These are phyloP conservation scores for Cephus sareptanus DNA, from an alignment of 2,888 invertebrate genomes.

Conservation along the genomic window DNA sequence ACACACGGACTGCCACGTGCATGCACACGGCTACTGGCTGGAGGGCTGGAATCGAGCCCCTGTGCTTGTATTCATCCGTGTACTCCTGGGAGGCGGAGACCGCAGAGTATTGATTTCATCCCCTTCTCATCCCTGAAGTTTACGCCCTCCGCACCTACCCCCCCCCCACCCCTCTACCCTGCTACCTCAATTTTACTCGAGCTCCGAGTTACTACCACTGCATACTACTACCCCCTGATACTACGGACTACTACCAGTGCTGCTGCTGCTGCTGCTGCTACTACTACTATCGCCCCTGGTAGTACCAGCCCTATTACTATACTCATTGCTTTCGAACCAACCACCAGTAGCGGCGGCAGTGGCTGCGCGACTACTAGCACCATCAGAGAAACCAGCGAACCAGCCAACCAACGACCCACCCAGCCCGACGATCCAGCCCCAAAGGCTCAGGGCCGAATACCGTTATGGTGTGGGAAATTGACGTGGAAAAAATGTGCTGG, in stretches of 20 bases:
- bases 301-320: neutral
- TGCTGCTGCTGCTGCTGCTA: neutral
- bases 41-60: constrained; percentile 13
- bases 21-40: constrained; percentile 10
- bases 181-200: constrained; percentile 13
- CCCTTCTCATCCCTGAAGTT: constrained; percentile 41
- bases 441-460: constrained; percentile 10
- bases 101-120: constrained; percentile 64
- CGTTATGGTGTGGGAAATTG: constrained; percentile 23
- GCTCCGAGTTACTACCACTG: neutral
- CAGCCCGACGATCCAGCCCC: constrained; percentile 24
- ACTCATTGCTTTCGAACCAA: neutral
- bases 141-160: constrained; percentile 39
- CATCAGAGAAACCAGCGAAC: constrained; percentile 14
- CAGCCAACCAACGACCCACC: constrained; percentile 20
- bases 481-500: constrained; percentile 21
- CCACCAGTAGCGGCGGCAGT: neutral
- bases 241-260: neutral
- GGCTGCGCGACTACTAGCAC: neutral
- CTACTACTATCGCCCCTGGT: neutral
- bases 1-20: neutral
- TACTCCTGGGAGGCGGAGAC: constrained; percentile 62
- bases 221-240: neutral
- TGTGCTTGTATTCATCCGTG: constrained; percentile 54
- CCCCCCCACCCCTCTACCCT: constrained; percentile 27